Conservation (phyloP, 2,888 invertebrate genomes). For the Tetragonula carbonaria region DNA sequence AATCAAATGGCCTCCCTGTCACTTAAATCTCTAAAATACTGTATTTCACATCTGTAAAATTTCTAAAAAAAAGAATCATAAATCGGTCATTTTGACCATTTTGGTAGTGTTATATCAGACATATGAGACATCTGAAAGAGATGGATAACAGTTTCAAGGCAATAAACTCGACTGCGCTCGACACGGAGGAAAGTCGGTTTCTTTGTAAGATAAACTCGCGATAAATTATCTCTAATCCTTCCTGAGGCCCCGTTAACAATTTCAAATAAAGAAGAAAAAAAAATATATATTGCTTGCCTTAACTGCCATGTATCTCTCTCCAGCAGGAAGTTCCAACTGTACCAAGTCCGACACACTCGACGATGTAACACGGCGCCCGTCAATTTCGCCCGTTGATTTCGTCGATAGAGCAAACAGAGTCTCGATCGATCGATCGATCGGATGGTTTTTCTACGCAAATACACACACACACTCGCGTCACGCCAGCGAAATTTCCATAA, state of each 20-base stretch:
- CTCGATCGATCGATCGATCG: constrained; percentile 3
- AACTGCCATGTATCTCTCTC: neutral
- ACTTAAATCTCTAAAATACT: no score
- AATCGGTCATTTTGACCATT: no score
- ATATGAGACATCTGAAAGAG: neutral
- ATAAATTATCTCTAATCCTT: neutral
- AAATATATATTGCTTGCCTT: neutral
- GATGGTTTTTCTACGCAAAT: constrained; percentile 40
- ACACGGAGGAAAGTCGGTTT: neutral
- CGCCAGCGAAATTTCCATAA: constrained; percentile 35
- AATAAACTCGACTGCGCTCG: neutral
- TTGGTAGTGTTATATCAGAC: neutral
- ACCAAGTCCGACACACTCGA: neutral
- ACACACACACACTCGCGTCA: neutral
- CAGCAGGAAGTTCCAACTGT: neutral
- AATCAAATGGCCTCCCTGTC: no score
- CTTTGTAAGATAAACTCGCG: neutral
- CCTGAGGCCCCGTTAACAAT: neutral
- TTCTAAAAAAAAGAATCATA: no score
- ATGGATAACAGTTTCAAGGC: neutral
- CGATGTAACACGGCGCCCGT: neutral
- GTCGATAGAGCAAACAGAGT: constrained; percentile 10
- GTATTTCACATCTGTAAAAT: no score
- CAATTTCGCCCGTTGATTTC: constrained; percentile 34
- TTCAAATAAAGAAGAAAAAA: neutral